Percentiles rank a stretch among this genome's conserved stretches.
These are phyloP conservation scores for Lasioglossum villosulum DNA, from an alignment of 2,888 invertebrate genomes.

Conservation along the genomic window DNA sequence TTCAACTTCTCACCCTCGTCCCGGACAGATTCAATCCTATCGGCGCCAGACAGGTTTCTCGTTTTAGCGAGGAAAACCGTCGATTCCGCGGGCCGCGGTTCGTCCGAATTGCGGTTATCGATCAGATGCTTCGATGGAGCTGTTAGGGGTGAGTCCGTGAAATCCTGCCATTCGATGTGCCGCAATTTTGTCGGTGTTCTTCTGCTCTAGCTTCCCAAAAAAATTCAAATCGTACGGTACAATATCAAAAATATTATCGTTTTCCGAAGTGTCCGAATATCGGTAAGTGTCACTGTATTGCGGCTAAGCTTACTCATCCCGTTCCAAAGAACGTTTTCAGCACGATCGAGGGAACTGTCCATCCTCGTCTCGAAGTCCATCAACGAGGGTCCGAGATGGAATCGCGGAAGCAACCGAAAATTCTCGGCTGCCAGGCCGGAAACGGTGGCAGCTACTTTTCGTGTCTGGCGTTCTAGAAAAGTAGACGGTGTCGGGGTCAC, in stretches of 20 bases:
- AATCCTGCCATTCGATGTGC: neutral
- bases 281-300: no score
- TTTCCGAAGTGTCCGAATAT: no score
- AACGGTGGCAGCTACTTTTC: conserved; percentile 7
- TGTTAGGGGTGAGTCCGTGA: neutral
- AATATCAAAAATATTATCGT: no score
- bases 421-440: neutral
- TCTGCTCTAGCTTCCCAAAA: no score
- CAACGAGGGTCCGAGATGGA: neutral
- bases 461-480: conserved; percentile 39
- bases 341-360: neutral
- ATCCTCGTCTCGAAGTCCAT: neutral
- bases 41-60: conserved; percentile 73
- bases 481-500: conserved; percentile 30
- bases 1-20: conserved; percentile 66
- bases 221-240: no score
- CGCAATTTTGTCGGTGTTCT: neutral
- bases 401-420: neutral
- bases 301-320: neutral
- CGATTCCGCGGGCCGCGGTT: conserved; percentile 30
- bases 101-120: conserved; percentile 17
- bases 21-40: conserved; percentile 75
- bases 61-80: conserved; percentile 61
- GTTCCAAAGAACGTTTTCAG: neutral
- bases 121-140: neutral